Conservation (phyloP, 1,140 invertebrate species). For the Calliphora vicina region DNA sequence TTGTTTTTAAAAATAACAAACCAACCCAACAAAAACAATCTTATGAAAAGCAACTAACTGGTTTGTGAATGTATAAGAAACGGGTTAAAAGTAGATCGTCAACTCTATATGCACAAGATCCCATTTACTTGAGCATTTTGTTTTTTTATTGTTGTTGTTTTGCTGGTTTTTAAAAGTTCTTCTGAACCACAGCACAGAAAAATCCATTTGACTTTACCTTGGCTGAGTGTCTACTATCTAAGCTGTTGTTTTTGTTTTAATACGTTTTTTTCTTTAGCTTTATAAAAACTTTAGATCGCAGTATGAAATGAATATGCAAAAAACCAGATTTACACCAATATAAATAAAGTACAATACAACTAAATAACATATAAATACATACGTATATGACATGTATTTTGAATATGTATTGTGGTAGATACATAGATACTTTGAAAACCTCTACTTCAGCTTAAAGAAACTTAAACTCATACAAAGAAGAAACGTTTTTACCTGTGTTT, state of each 20-base stretch:
- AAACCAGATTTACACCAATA: slow-evolving; percentile 2
- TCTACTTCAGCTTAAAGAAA: neutral
- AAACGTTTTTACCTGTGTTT: neutral
- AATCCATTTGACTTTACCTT: neutral
- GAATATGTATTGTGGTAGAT: neutral
- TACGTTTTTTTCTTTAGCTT: too few relatives aligned
- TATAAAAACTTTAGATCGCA: neutral
- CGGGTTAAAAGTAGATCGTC: slow-evolving; percentile 7
- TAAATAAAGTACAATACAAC: neutral
- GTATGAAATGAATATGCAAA: neutral
- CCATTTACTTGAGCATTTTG: neutral
- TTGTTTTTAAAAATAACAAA: too few relatives aligned
- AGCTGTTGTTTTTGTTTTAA: neutral
- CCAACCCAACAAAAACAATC: neutral
- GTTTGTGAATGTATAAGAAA: neutral
- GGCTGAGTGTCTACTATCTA: neutral
- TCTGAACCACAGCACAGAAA: neutral
- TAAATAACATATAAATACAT: too few relatives aligned
- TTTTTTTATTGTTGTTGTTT: neutral
- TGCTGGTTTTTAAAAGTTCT: neutral
- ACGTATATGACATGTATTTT: too few relatives aligned
- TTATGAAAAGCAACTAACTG: neutral
- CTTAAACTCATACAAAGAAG: neutral
- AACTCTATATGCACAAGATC: neutral
- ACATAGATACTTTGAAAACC: neutral